Conservation (phyloP, 2,113 vertebrate genomes). For the Nibea coibor region DNA sequence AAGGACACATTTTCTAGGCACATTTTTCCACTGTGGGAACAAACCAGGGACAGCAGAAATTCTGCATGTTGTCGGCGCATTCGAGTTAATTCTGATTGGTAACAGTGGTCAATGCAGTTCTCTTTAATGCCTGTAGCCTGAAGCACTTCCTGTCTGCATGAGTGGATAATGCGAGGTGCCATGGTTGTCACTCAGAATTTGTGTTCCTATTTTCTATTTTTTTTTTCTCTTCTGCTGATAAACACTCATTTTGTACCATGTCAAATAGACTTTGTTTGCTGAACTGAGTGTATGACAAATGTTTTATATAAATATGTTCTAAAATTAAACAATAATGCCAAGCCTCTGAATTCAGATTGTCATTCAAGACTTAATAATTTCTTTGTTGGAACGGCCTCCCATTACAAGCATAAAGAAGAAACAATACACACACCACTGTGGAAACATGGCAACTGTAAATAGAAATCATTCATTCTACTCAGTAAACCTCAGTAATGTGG, state of each 20-base stretch:
- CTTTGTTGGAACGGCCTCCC: too few relatives aligned
- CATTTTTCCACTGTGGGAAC: background rate
- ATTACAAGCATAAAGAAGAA: too few relatives aligned
- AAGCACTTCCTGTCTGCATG: slow-evolving; percentile 24
- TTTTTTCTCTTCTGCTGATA: background rate
- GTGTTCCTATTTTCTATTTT: background rate
- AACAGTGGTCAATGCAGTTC: slow-evolving; percentile 20
- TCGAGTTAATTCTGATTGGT: background rate
- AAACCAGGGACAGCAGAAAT: slow-evolving; percentile 9
- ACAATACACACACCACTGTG: too few relatives aligned
- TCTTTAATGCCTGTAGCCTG: slow-evolving; percentile 31
- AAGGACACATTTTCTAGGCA: slow-evolving; percentile 28
- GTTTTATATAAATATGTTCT: slow-evolving; percentile 41
- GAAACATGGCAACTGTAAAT: too few relatives aligned
- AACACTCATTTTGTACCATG: background rate
- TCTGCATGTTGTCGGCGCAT: background rate
- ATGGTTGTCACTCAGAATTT: background rate
- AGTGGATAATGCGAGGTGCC: background rate
- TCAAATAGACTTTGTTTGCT: background rate
- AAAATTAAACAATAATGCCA: slow-evolving; percentile 43
- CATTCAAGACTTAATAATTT: background rate
- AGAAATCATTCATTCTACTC: too few relatives aligned
- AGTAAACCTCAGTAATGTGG: too few relatives aligned
- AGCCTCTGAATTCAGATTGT: background rate
- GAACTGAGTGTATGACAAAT: background rate